Conservation (phyloP, 2,888 invertebrate species). For the Dendrolimus houi region DNA sequence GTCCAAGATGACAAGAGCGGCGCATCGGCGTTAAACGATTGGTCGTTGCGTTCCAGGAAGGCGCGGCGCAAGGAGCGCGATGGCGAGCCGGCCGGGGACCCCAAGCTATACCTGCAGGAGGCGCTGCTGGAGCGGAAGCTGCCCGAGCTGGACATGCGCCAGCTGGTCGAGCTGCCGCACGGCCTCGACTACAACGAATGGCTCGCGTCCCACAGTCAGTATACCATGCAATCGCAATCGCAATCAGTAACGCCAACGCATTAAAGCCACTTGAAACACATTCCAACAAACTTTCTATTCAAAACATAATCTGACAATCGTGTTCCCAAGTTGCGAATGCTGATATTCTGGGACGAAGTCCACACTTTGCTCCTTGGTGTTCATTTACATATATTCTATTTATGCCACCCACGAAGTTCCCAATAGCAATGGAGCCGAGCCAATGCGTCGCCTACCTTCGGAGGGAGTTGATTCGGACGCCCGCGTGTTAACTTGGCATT, state of each 20-base stretch:
- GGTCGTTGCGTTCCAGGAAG: constrained; percentile 82
- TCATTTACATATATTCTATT: no score
- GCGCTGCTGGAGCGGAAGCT: constrained; percentile 95
- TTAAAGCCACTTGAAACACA: background rate
- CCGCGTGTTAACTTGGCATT: background rate
- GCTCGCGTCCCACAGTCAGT: constrained; percentile 97
- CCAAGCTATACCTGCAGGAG: constrained; percentile 96
- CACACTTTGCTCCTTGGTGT: no score
- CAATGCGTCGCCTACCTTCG: no score
- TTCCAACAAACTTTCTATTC: background rate
- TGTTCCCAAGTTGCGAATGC: no score
- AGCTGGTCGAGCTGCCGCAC: constrained; percentile 95
- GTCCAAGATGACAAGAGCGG: background rate
- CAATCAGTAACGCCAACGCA: no score
- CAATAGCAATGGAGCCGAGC: no score
- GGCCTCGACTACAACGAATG: constrained; percentile 99
- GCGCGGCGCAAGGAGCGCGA: constrained; percentile 97
- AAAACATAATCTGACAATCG: background rate
- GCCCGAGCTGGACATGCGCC: constrained; percentile 94
- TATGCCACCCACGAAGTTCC: no score
- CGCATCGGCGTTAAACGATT: background rate
- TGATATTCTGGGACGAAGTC: no score
- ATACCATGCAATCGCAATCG: constrained; percentile 1
- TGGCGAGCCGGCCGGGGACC: constrained; percentile 84
- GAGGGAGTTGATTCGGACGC: no score